Base-by-base conservation (phyloP, 2,888 invertebrate genomes). In the Terebella lapidaria region DNA sequence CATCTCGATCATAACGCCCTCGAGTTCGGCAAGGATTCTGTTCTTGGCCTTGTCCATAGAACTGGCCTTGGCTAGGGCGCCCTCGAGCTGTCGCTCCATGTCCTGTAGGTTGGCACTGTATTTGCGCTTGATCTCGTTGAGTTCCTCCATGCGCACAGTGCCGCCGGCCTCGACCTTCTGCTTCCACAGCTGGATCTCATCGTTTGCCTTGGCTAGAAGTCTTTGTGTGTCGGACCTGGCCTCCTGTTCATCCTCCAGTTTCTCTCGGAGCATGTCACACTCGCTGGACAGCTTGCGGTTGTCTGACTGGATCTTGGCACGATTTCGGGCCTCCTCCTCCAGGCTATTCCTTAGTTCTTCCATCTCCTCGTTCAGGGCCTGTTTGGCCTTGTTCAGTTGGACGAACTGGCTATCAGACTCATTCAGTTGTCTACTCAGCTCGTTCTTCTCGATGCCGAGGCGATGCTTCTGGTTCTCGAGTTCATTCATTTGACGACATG, bases 241-340 rank as follows among this genome's bases (percentile, higher is more conserved):
- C 84, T 97, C 96, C 71, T 94, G 92, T 84, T 99, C 99, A 83
- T 99, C 99, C 82, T 99, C 99, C 72, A 97, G 90, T 84, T 96
- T 95, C 85, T 99, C 99, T 80, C 96, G 92, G 83, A 96, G 89
- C 86, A 92, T 92, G 86, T 99, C 99, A 83, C 97, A 85, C 84
- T 99, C 99, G 86, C 96, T 92, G 84, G 94, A 94, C 85, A 97
- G 85, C 86, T 96, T 97, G 84, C 97, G 94, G 90, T 94, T 92
- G 85, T 97, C 97, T 84, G 74, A 73, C 73, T 78, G 77, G 58
- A 78, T 69, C 66, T 80, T 81, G 67, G 72, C 68, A 56, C 72
- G 71, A 66, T 83, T 81, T 53, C 84, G 76, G 67, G 77, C 87
- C 83, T 99, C 99, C 82, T 99, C 97, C 83, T 99, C 97, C 80